Base-by-base conservation (phyloP, 2,113 vertebrate species). In the Terrapene triunguis region DNA sequence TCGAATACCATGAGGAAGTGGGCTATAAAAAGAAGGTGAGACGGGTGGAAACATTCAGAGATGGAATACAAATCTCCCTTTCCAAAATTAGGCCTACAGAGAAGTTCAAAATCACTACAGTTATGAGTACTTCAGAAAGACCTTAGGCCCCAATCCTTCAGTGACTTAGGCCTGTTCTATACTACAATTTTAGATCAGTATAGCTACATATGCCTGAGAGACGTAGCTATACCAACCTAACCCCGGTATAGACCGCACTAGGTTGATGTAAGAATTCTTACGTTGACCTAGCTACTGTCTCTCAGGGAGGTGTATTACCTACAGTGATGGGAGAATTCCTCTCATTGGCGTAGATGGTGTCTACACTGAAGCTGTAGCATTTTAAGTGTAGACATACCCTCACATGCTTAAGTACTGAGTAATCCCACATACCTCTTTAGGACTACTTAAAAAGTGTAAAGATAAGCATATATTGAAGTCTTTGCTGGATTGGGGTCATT, bases 1-100 rank as follows among this genome's bases (percentile, higher is more conserved):
- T 17, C 98, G 98, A 92, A 99, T 98, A 35, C 97, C 94, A 88
- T 99, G 98, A 54, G 99, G 99, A 95, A 99, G 92, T 1, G 98
- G 97, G 91, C 99, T 99, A 55, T 27, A 89, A 80, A 0, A 6
- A 81, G 55, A 94, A n/a, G 2, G 69, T 0, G 7, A 88, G 14
- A 76, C 0, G 1, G 13, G 17, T 21, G 74, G 42, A 13, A 59
- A 55, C 50, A 0, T 0, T 35, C 22, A 54, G 85, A 44, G 27
- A 78, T 1, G 2, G 17, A 72, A 78, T 21, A 54, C 50, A 8
- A 2, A 53, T 5, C 1, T 7, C 38, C 55, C 10, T 8, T 51
- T 25, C 29, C 32, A 74, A 35, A 72, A 53, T 21, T 2, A 57
- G 10, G 1, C 4, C 47, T 48, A 47, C 6, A 2, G 3, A 13